A percentile compares a stretch with the other conserved stretches of the same genome.
phyloP scores from a whole-genome alignment of 2,888 invertebrate species.

The Eumacrocentrus americanus region DNA sequence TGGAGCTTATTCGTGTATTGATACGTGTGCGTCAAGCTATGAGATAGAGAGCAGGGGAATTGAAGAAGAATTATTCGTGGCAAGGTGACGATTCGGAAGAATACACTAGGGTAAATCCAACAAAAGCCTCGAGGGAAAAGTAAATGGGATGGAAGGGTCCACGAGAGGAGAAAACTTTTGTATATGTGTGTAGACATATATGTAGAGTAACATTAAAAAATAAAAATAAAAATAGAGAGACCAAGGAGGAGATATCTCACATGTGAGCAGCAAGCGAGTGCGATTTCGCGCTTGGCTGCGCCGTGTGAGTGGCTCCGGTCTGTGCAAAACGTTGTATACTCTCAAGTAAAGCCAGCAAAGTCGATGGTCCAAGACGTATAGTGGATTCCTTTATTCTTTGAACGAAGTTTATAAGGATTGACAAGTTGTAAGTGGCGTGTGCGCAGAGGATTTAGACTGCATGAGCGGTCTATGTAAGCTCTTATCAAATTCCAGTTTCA shows the following conservation, averaged over 20 bases:
- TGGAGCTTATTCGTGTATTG: not conserved
- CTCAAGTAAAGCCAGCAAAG: not conserved
- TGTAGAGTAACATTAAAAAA: conserved; percentile 8
- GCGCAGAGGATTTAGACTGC: conserved; percentile 4
- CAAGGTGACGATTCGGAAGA: conserved; percentile 31
- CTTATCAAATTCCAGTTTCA: conserved; percentile 35
- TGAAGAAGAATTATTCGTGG: conserved; percentile 17
- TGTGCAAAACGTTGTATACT: not conserved
- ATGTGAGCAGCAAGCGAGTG: conserved; percentile 57
- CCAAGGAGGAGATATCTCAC: conserved; percentile 49
- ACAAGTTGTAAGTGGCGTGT: conserved; percentile 14
- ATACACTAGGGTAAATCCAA: conserved; percentile 23
- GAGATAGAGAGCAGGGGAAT: not conserved
- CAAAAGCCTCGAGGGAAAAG: conserved; percentile 22
- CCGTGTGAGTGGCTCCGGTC: conserved; percentile 54
- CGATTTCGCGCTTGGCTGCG: conserved; percentile 61
- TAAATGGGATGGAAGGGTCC: conserved; percentile 25
- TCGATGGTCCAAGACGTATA: conserved; percentile 6
- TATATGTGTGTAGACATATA: conserved; percentile 5
- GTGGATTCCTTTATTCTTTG: not conserved
- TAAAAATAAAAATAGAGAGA: conserved; percentile 20
- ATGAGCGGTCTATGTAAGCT: conserved; percentile 1
- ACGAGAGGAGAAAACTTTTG: not conserved
- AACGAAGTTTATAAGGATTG: conserved; percentile 11
- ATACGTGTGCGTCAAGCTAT: not conserved